Evolutionary conservation across 2,888 invertebrate species (phyloP), one percentile per base, ranked within the genome.

Genomic region (Cordilura impudica): DNA sequence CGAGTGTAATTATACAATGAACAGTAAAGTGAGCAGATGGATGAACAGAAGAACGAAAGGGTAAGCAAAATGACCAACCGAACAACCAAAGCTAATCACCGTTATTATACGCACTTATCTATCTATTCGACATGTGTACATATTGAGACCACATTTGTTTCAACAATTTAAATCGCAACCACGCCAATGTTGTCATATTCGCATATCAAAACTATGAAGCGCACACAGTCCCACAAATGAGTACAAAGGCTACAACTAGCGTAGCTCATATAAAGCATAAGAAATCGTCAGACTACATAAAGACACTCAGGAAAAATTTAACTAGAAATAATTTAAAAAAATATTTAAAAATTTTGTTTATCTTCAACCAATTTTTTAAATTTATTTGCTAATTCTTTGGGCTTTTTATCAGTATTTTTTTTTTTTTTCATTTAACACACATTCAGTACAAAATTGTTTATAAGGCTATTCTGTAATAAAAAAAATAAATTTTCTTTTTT

Each of bases 81-180:
- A 12, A 35, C 61, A 61, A 61, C 61, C 60, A 67, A 74, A 74
- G 54, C 54, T 18, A 58, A 58, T 63, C 63, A 72, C 39, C 56
- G 65, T 60, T 4, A 39, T 39, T n/a, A 39, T 19, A 39, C 35
- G 35, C 35, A 39, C n/a, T 39, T 14, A 39, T 3, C 1, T 29
- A 29, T 29, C 29, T 26, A 16, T 26, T 14, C 18, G 14, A 39
- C 35, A 71, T 72, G 47, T 35, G 47, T 29, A 66, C 58, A 53
- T 60, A 49, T 69, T 45, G 61, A 35, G 53, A 69, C 74, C 78
- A 56, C 74, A 75, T 79, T 74, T 60, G 73, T 66, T 71, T 56
- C 75, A 79, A 75, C 79, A 74, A 75, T 67, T 79, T 79, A 67
- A 79, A 75, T 71, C 71, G 71, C 29, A 67, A 67, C 79, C 79